Percentiles rank a stretch among this genome's conserved stretches.
These are phyloP conservation scores for Melolontha melolontha DNA, from an alignment of 2,888 invertebrate species.

Conservation along the genomic window DNA sequence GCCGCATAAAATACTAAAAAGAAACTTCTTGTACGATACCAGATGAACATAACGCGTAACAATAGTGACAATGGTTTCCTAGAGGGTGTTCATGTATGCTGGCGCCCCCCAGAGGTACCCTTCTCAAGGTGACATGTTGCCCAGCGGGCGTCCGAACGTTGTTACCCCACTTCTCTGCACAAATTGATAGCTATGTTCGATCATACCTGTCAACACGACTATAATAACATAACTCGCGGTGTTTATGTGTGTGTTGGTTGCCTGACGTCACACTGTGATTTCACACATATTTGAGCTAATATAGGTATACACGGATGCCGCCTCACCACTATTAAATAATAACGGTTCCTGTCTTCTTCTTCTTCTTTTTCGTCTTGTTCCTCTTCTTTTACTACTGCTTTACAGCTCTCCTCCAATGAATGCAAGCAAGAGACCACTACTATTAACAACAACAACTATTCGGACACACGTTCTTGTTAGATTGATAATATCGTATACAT, in stretches of 20 bases:
- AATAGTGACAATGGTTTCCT: constrained; percentile 46
- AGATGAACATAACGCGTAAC: constrained; percentile 32
- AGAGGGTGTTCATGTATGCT: constrained; percentile 46
- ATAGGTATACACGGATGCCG: constrained; percentile 21
- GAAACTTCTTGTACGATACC: too few species aligned
- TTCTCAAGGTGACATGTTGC: constrained; percentile 49
- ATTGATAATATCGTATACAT: constrained; percentile 17
- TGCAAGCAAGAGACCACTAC: too few species aligned
- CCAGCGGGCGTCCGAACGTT: constrained; percentile 41
- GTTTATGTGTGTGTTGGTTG: constrained; percentile 44
- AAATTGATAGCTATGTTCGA: constrained; percentile 52
- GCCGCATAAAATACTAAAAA: too few species aligned
- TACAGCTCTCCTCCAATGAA: too few species aligned
- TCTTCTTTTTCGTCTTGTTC: not conserved
- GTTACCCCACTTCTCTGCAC: constrained; percentile 41
- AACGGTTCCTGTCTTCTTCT: constrained; percentile 6
- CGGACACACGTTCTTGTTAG: constrained; percentile 2
- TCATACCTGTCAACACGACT: constrained; percentile 50
- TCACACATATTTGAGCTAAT: constrained; percentile 41
- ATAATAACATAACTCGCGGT: constrained; percentile 48
- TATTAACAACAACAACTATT: too few species aligned
- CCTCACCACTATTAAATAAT: constrained; percentile 20
- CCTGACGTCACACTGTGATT: constrained; percentile 46
- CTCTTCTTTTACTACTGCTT: too few species aligned
- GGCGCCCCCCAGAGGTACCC: constrained; percentile 47